Base-by-base conservation (phyloP, 2,888 invertebrate genomes). In the Leucania comma region DNA sequence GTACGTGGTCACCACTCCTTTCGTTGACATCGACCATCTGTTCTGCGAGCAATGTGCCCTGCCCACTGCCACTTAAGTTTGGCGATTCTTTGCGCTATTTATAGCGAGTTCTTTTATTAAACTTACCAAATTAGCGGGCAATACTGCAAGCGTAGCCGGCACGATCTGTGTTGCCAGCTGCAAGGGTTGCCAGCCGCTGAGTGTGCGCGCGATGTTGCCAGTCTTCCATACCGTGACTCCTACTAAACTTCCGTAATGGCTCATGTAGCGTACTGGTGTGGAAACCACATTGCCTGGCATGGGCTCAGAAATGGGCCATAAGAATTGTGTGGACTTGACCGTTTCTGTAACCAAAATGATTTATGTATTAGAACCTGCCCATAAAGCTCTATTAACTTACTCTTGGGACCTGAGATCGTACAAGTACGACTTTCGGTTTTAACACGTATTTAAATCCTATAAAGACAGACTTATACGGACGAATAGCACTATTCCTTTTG, bases 161-260 rank as follows among this genome's bases (percentile, higher is more conserved):
- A 98, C 97, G n/a, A 99, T 92, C 93, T 99, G 98, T n/a, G 98
- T 98, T 17, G 98, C 97, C 70, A 99, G 96, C 72, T 98, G 97
- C 69, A 99, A 92, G 0, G 97, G 98, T 92, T 98, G 98, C 94
- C 98, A 98, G 22, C 98, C 98, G 88, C 98, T 98, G 79, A 97
- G 96, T 4, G 94, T 89, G 2, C 96, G 95, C 24, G 96, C 95
- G 78, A 96, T 96, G 72, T 93, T 93, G 70, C 97, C 97, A 22
- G 96, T 96, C 82, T 96, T 95, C 81, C 96, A 95, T 26, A 97
- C 97, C 6, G 97, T 96, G 68, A 98, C 97, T 0, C 98, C 98
- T 61, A 98, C 96, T 64, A 98, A 90, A 83, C 97, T 97, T 53
- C 97, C 97, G 77, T 97, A 97, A 88, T 98, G 98, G 17, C 96